These are phyloP conservation scores for Lamprologus lemairii DNA, from an alignment of 2,113 vertebrate genomes.

Conservation along the genomic window DNA sequence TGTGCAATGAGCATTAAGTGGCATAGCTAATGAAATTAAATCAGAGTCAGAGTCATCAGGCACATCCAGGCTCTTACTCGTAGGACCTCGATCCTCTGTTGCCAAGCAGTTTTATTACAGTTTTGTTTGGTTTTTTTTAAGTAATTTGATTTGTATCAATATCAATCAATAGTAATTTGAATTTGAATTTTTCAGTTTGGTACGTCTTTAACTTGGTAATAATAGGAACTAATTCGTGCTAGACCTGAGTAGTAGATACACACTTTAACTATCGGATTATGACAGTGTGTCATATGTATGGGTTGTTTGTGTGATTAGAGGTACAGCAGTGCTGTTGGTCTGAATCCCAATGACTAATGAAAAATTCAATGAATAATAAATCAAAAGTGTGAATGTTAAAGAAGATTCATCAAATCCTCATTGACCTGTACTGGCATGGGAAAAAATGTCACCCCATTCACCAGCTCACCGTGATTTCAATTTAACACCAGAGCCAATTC, in stretches of 20 bases:
- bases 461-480: neutral
- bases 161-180: neutral
- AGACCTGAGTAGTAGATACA: neutral
- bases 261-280: neutral
- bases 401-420: conserved; percentile 33
- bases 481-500: conserved; percentile 7
- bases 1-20: neutral
- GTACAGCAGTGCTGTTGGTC: neutral
- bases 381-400: conserved; percentile 22
- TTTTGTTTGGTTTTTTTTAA: too few relatives aligned
- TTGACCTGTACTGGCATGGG: conserved; percentile 1
- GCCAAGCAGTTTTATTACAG: too few relatives aligned
- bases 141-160: too few relatives aligned
- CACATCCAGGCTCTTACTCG: too few relatives aligned
- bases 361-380: conserved; percentile 46
- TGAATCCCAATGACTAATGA: neutral
- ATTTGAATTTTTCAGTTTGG: neutral
- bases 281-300: neutral
- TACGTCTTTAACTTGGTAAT: neutral
- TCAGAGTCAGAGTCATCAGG: too few relatives aligned
- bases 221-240: neutral
- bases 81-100: too few relatives aligned
- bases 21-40: neutral
- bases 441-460: neutral
- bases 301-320: neutral